Evolutionary conservation across 1,140 invertebrate species (phyloP), one percentile per base, ranked within the genome.

Genomic region (Drosophila parabipectinata): DNA sequence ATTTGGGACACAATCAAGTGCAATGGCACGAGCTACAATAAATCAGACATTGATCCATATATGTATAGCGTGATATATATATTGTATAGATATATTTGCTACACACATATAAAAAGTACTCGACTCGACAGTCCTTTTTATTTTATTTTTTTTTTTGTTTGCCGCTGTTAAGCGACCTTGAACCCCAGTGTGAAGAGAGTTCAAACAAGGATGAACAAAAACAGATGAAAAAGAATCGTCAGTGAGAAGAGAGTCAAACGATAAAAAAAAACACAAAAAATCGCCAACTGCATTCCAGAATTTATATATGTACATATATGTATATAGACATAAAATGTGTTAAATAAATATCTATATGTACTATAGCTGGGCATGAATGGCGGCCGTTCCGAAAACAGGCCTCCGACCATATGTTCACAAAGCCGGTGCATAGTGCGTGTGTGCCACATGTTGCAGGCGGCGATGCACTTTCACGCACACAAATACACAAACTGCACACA

Each of bases 1-100:
- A 88, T 88, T 88, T 88, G 83, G 83, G 79, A 83, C 81, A 87
- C 82, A 87, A 87, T 87, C 83, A 88, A 88, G 83, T 87, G 82
- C 82, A 87, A 79, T 76, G 79, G 79, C 83, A 87, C 73, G 75
- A 79, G 71, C 60, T 88, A 83, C 82, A 88, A 87, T 87, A 87
- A 87, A 88, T 87, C 82, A 87, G 82, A 87, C 82, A 87, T 88
- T 87, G 82, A 87, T 87, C 82, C 83, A 88, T 67, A 88, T 82
- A 87, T 82, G 78, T 66, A 67, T 55, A 52, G 60, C 57, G 45
- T 50, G 37, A 57, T 39, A 51, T 26, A 71, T 37, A 60, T 47
- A 62, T 15, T 18, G n/a, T 26, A 62, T 57, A 59, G 41, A 61
- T 58, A 84, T 68, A 78, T 72, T 44, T 44, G 41, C 5, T 3